Conservation (phyloP, 2,888 invertebrate genomes). For the Dynastes grantii region DNA sequence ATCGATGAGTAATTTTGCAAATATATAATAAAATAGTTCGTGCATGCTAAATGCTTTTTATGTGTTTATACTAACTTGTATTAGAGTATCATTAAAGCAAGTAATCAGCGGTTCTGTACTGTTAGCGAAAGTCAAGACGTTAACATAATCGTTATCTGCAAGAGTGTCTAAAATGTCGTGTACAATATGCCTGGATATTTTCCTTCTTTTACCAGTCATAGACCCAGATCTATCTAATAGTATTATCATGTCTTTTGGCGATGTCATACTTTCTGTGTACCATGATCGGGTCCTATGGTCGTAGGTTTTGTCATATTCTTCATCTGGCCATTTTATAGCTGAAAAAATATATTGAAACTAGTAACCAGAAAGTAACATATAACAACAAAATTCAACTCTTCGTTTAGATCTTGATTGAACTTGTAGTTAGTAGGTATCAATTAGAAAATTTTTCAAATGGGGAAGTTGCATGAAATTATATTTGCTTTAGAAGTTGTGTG, state of each 20-base stretch:
- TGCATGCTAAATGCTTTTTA: too few relatives aligned
- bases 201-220: constrained; percentile 78
- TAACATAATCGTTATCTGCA: constrained; percentile 98
- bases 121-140: constrained; percentile 93
- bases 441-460: too few relatives aligned
- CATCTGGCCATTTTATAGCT: constrained; percentile 81
- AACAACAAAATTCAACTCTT: too few relatives aligned
- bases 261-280: constrained; percentile 98
- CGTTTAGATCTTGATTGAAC: too few relatives aligned
- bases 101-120: constrained; percentile 85
- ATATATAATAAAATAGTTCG: too few relatives aligned
- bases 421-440: too few relatives aligned
- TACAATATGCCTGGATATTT: constrained; percentile 89
- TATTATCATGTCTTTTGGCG: constrained; percentile 93
- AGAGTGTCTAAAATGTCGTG: constrained; percentile 94
- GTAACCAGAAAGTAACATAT: too few relatives aligned
- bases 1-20: too few relatives aligned
- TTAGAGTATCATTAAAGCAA: constrained; percentile 86
- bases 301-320: constrained; percentile 79
- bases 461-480: too few relatives aligned
- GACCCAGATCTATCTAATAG: constrained; percentile 80
- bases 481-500: too few relatives aligned
- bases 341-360: constrained; percentile 52
- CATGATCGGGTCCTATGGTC: constrained; percentile 95
- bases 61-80: constrained; percentile 77